Conservation (phyloP, 1,140 invertebrate species). For the Lordiphosa collinella region DNA sequence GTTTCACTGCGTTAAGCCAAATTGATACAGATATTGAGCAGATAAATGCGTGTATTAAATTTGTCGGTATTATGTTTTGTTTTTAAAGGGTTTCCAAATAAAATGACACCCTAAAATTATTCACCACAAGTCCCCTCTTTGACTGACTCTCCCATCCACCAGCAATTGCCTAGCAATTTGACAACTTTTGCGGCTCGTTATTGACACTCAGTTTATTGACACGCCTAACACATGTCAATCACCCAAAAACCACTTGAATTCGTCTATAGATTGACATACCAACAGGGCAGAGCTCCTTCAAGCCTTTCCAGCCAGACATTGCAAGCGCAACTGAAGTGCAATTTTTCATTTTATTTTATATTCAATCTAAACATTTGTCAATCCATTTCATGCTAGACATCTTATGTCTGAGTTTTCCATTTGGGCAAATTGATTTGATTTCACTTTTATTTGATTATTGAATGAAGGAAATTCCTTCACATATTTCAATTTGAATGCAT, state of each 20-base stretch:
- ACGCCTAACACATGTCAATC: slow-evolving; percentile 40
- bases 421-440: slow-evolving; percentile 40
- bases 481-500: slow-evolving; percentile 1
- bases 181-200: slow-evolving; percentile 28
- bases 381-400: slow-evolving; percentile 33
- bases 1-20: background rate
- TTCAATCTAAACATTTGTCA: slow-evolving; percentile 51
- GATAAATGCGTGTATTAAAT: no score
- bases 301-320: no score
- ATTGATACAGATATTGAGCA: no score
- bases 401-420: slow-evolving; percentile 23
- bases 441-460: slow-evolving; percentile 11
- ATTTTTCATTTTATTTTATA: slow-evolving; percentile 19
- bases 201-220: slow-evolving; percentile 40
- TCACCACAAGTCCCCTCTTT: no score
- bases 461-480: background rate
- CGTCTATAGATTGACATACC: slow-evolving; percentile 32
- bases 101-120: no score
- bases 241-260: slow-evolving; percentile 9
- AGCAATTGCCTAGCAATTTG: slow-evolving; percentile 22
- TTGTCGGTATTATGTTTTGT: no score
- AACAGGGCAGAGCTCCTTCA: background rate
- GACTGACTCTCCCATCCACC: no score
- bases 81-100: no score
- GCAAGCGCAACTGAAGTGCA: no score